phyloP scores from a whole-genome alignment of 2,888 invertebrate species.

The Apoda limacodes region DNA sequence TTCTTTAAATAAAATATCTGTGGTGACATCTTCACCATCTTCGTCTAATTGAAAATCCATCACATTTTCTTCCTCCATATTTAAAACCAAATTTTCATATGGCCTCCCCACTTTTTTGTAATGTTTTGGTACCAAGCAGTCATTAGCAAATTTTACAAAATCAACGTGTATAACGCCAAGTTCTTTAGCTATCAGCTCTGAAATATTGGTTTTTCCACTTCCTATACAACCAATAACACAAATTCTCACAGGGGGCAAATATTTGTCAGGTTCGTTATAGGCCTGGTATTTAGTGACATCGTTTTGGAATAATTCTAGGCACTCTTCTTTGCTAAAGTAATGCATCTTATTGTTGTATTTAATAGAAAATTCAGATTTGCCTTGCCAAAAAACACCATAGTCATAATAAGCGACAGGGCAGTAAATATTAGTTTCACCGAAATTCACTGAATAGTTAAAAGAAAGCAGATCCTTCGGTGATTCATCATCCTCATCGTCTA shows the following conservation, averaged over 20 bases:
- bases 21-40: constrained; percentile 35
- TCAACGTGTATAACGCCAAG: constrained; percentile 66
- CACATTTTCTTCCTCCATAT: constrained; percentile 40
- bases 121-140: constrained; percentile 45
- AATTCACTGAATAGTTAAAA: constrained; percentile 39
- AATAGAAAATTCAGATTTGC: constrained; percentile 65
- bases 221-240: constrained; percentile 69
- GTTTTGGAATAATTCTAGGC: constrained; percentile 55
- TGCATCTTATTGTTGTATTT: constrained; percentile 67
- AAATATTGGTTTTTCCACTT: constrained; percentile 64
- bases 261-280: constrained; percentile 44
- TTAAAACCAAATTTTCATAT: constrained; percentile 45
- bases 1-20: constrained; percentile 46
- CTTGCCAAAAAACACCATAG: constrained; percentile 69
- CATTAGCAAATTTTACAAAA: constrained; percentile 47
- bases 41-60: constrained; percentile 46
- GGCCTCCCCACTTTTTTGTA: constrained; percentile 51
- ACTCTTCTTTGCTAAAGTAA: constrained; percentile 59
- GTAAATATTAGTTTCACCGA: constrained; percentile 70
- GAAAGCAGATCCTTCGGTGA: constrained; percentile 29
- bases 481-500: constrained; percentile 30
- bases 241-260: constrained; percentile 63
- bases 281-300: constrained; percentile 61
- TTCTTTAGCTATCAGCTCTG: constrained; percentile 61
- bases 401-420: constrained; percentile 73